Base-by-base conservation (phyloP, 2,113 vertebrate genomes). In the Cavia aperea region DNA sequence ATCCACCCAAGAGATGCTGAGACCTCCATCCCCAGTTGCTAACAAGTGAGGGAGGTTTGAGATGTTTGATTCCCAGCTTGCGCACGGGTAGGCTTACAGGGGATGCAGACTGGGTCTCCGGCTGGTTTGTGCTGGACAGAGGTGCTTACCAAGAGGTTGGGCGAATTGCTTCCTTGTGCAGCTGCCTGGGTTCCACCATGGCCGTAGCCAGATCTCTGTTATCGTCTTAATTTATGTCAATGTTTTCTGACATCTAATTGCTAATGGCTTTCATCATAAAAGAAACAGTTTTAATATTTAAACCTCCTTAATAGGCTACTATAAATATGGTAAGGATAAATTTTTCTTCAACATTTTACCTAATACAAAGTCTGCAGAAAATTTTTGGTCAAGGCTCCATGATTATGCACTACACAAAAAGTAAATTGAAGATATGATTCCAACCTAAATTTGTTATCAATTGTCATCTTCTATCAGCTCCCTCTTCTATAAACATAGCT, bases 211-310 rank as follows among this genome's bases (percentile, higher is more conserved):
- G 39, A 39, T 39, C 39, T 39, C 39, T 39, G 39, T 39, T 39
- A 39, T 39, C 3, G 39, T 39, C 6, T 88, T 62, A 94, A 88
- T 88, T 92, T 89, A 46, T 88, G 5, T 65, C 75, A 93, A 14
- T 21, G 66, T 96, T 86, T 94, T 91, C 85, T 93, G 49, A 75
- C n/a, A 82, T 85, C 36, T 89, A 81, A 94, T 86, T 73, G 39
- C 56, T 23, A 68, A 15, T 78, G 43, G 29, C 87, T 93, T 89
- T 56, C 63, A 68, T 63, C 81, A n/a, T 88, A 90, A 9, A 91
- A 54, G 31, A 93, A 95, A 60, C 3, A 85, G 66, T 91, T 12
- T 56, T 85, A 56, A 79, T 78, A 58, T 60, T 93, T 86, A 62
- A 77, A 54, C 36, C 1, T 39, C 6, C 31, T 86, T 75, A 86